phyloP scores from a whole-genome alignment of 1,140 invertebrate genomes.

The Hormaphis cornu region DNA sequence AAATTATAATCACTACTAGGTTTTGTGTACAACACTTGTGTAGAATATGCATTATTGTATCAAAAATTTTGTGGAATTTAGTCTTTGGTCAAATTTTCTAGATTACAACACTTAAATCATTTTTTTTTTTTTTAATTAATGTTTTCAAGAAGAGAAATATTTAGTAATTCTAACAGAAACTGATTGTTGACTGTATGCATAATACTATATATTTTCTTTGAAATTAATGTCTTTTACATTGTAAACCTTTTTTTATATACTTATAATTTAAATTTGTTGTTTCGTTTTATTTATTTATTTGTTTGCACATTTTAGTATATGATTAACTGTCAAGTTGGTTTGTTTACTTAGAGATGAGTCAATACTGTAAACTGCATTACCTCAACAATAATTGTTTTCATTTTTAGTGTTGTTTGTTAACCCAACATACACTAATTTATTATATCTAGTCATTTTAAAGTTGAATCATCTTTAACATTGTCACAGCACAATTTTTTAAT shows the following conservation, averaged over 20 bases:
- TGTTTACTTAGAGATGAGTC: constrained; percentile 8
- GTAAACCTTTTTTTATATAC: too few species aligned
- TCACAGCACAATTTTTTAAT: background rate
- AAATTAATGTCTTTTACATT: too few species aligned
- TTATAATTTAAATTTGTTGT: background rate
- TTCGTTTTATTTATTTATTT: background rate
- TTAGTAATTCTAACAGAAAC: background rate
- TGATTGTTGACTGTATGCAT: background rate
- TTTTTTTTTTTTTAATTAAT: too few species aligned
- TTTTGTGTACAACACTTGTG: too few species aligned
- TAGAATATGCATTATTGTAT: background rate
- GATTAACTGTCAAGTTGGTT: background rate
- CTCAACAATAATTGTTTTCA: background rate
- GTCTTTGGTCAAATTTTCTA: background rate
- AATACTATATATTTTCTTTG: background rate
- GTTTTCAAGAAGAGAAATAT: background rate
- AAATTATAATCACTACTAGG: too few species aligned
- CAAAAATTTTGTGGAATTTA: background rate
- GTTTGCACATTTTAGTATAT: background rate
- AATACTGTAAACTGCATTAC: background rate
- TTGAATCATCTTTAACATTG: background rate
- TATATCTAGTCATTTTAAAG: constrained; percentile 19
- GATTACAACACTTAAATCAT: too few species aligned
- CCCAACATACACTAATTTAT: background rate
- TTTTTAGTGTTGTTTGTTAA: background rate